Base-by-base conservation (phyloP, 2,113 vertebrate species). In the Hemicordylus capensis region DNA sequence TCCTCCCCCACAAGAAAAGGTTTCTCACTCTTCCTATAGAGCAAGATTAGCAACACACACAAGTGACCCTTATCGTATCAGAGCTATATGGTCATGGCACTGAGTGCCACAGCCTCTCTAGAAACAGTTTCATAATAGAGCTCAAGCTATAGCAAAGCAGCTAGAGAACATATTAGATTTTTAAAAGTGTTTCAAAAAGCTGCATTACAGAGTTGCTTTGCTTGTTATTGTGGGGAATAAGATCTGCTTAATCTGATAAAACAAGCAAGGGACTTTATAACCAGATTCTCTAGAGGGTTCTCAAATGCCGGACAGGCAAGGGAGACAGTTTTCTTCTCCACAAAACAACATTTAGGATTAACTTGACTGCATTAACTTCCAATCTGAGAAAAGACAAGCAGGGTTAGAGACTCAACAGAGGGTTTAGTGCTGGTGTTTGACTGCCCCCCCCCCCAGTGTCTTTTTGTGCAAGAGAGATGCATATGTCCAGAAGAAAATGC, bases 241-340 rank as follows among this genome's bases (percentile, higher is more conserved):
- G 69, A 85, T 67, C 56, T 31, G 17, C 58, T 85, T 85, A 81
- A 76, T 80, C 81, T 63, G 78, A 81, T 39, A 63, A 78, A 63
- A 85, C 34, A 64, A 75, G 72, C 56, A 67, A 84, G 80, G 72
- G 72, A 74, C 72, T 54, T 84, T 78, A 75, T 75, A 81, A 77
- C 46, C 72, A 34, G 54, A 46, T 9, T 66, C 61, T 76, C 46
- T 22, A 48, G 11, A 31, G 37, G 31, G 20, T n/a, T 22, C 63
- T 66, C 22, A 34, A 51, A 39, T 42, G 24, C 61, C 70, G 48
- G 81, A 20, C n/a, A 17, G 6, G 74, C 51, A 22, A 34, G 42
- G 31, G 28, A 44, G 26, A 17, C 37, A 19, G 63, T 51, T 34
- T 28, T 24, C 34, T 12, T n/a, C n/a, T 24, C 37, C 24, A 9